Conservation (phyloP, 1,140 invertebrate species). For the Drosophila carrolli region DNA sequence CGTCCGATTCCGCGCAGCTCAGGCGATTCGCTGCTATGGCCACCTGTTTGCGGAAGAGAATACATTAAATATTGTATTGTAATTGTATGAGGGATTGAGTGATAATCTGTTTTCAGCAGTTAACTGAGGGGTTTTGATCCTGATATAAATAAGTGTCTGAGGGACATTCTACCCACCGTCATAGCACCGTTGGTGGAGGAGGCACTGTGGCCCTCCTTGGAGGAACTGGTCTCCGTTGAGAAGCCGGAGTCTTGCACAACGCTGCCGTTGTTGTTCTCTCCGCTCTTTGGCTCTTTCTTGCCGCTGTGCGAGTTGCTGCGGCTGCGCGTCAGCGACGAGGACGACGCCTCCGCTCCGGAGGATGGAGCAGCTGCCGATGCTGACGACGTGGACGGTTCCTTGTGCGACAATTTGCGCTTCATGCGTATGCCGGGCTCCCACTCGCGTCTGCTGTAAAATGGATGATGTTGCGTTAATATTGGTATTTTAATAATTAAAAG, state of each 20-base stretch:
- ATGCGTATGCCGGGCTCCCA: constrained; percentile 92
- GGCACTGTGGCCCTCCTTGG: constrained; percentile 89
- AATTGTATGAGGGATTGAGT: too few species aligned
- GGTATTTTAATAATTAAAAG: too few species aligned
- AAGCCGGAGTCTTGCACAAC: constrained; percentile 94
- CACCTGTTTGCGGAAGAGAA: constrained; percentile 39
- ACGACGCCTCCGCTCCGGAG: constrained; percentile 61
- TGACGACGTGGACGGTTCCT: constrained; percentile 80
- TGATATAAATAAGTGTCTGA: too few species aligned
- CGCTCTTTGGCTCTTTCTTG: constrained; percentile 85
- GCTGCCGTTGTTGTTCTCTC: constrained; percentile 86
- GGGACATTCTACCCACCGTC: constrained; percentile 48
- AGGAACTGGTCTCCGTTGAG: constrained; percentile 92
- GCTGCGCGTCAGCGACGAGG: constrained; percentile 87
- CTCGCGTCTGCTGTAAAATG: constrained; percentile 84
- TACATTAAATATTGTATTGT: background rate
- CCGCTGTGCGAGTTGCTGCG: constrained; percentile 88
- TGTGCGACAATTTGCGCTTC: constrained; percentile 87
- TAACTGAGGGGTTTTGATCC: too few species aligned
- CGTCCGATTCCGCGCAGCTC: constrained; percentile 87
- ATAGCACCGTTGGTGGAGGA: constrained; percentile 84
- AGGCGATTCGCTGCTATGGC: constrained; percentile 78
- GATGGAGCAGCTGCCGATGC: constrained; percentile 34
- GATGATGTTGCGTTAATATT: too few species aligned
- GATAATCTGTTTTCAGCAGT: too few species aligned